A percentile compares a stretch with the other conserved stretches of the same genome.
Evolutionary conservation across 2,888 invertebrate genomes (phyloP).

Genomic region (Oligia latruncula): DNA sequence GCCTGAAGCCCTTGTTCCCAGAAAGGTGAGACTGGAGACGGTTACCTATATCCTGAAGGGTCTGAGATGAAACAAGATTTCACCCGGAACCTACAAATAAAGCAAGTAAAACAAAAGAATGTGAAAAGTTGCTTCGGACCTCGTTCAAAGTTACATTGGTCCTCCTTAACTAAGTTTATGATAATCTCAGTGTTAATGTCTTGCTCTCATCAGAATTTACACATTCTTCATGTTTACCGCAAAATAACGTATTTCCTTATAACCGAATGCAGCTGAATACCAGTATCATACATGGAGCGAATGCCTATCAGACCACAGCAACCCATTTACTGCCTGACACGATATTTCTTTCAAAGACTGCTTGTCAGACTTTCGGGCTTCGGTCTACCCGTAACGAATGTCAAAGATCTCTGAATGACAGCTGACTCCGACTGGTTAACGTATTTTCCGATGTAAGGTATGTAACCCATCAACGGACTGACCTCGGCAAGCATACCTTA

Average conservation of each 20-base stretch:
- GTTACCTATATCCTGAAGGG: not conserved
- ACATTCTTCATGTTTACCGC: no score
- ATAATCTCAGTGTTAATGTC: not conserved
- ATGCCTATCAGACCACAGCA: not conserved
- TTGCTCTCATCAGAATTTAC: not conserved
- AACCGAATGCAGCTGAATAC: not conserved
- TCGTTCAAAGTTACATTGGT: not conserved
- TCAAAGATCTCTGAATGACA: not conserved
- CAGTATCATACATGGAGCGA: not conserved
- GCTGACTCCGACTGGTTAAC: not conserved
- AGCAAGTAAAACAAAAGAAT: not conserved
- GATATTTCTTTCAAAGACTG: not conserved
- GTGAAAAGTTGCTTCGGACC: not conserved
- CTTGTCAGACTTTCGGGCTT: not conserved
- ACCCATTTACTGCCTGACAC: not conserved
- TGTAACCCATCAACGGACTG: not conserved
- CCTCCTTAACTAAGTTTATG: not conserved
- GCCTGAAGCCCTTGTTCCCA: not conserved
- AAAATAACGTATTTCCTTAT: no score
- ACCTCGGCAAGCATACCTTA: not conserved
- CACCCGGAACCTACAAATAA: not conserved
- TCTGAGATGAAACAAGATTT: not conserved
- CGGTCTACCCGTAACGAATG: not conserved
- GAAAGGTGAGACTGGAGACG: not conserved
- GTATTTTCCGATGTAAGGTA: not conserved